Base-by-base conservation (phyloP, 1,140 invertebrate genomes). In the Calliopsis andreniformis region DNA sequence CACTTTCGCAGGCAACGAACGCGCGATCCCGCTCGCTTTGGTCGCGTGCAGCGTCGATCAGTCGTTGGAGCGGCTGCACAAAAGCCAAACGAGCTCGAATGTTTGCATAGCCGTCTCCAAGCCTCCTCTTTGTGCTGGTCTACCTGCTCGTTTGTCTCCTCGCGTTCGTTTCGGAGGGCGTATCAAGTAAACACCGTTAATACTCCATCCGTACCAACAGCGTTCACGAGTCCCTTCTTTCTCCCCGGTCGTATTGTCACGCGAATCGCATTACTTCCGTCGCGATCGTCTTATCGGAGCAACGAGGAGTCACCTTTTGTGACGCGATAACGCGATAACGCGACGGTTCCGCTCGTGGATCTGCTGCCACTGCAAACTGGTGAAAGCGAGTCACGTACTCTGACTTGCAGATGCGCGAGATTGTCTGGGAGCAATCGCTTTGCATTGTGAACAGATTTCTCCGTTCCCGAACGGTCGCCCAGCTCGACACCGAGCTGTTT, bases 171-270 rank as follows among this genome's bases (percentile, higher is more conserved):
- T 75, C 80, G 80, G 75, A 84, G 84, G 63, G 81, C 71, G 78
- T 77, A 80, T 83, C 86, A 86, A 87, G 78, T 82, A 87, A 87
- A 87, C 83, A 87, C 70, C 61, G 78, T 87, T 87, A 85, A 84
- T 78, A 78, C 78, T 73, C 73, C 77, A 86, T 84, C 73, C 63
- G 35, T 72, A 58, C 49, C 28, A 10, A 0, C n/a, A 35, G 53
- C 67, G 28, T 43, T 32, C 45, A 47, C 1, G 14, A 18, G 2
- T 23, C 12, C 28, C 23, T 14, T 35, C 28, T 51, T 20, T n/a
- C 61, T 35, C 16, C 28, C 7, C 0, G 18, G n/a, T 10, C 32
- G 23, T 39, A 16, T 28, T 39, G 3, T 18, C 45, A 18, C 4
- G 12, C 42, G 2, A 20, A 8, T 3, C 23, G 18, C 16, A 3